Evolutionary conservation across 2,888 invertebrate species (phyloP).

Genomic region (Clusia tigrina): DNA sequence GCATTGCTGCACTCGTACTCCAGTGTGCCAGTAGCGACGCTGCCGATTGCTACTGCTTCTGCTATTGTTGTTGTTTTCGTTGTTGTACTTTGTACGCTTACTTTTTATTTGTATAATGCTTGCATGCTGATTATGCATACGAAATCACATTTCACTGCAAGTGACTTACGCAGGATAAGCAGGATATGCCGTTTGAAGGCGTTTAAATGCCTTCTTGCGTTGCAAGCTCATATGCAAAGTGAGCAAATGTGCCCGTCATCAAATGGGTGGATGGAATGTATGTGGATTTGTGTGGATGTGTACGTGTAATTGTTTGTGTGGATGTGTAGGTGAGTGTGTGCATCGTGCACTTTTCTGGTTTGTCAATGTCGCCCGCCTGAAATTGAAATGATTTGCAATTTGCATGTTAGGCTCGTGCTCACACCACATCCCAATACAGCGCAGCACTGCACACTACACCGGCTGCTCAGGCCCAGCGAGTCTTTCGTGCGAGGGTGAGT

Average conservation of each 20-base stretch:
- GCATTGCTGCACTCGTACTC: constrained; percentile 16
- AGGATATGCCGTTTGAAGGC: constrained; percentile 47
- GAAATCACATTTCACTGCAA: constrained; percentile 24
- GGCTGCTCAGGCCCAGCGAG: no score
- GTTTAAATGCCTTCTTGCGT: constrained; percentile 42
- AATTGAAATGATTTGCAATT: constrained; percentile 50
- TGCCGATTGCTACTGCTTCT: neutral
- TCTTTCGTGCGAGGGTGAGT: no score
- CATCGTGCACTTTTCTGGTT: constrained; percentile 26
- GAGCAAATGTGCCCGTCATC: constrained; percentile 35
- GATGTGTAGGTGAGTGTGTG: no score
- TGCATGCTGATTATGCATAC: neutral
- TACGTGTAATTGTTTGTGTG: neutral
- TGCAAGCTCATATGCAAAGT: constrained; percentile 38
- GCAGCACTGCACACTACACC: neutral
- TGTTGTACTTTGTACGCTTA: no score
- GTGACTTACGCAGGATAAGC: constrained; percentile 42
- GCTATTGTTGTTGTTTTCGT: no score
- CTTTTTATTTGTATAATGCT: no score
- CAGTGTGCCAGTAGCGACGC: neutral
- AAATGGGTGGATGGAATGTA: neutral
- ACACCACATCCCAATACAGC: neutral
- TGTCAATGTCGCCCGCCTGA: constrained; percentile 25
- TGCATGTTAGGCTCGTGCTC: constrained; percentile 37
- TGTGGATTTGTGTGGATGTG: neutral